These are phyloP conservation scores for Drosophila burlai DNA, from an alignment of 1,140 invertebrate species.

Conservation along the genomic window DNA sequence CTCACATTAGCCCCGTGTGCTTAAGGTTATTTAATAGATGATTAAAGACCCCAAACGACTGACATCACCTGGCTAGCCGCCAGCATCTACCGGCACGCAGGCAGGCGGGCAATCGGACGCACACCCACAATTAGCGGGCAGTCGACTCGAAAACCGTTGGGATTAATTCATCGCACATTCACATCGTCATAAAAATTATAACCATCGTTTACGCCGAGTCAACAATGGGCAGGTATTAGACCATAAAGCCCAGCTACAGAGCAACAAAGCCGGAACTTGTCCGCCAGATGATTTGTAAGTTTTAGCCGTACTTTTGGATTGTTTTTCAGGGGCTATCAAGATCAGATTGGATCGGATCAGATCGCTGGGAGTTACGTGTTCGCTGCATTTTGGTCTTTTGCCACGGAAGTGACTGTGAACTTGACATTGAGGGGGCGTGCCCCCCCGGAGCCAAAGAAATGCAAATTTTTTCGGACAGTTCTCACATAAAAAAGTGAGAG, in stretches of 20 bases:
- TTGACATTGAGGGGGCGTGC: constrained; percentile 64
- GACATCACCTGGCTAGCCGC: constrained; percentile 25
- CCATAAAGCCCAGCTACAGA: constrained; percentile 46
- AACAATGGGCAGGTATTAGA: constrained; percentile 70
- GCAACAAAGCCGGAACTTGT: constrained; percentile 72
- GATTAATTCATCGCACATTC: constrained; percentile 57
- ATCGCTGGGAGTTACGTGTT: constrained; percentile 32
- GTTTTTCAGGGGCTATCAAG: constrained; percentile 17
- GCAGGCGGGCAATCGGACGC: constrained; percentile 6
- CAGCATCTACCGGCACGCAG: constrained; percentile 25
- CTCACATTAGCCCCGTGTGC: constrained; percentile 22
- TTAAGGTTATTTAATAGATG: constrained; percentile 54
- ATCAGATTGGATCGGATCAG: constrained; percentile 32
- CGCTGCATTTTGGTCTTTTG: constrained; percentile 24
- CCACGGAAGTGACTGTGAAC: constrained; percentile 67
- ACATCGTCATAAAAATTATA: constrained; percentile 49
- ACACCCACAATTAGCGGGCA: constrained; percentile 58
- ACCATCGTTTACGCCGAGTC: constrained; percentile 52
- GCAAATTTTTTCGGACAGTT: constrained; percentile 35
- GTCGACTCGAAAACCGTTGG: constrained; percentile 40
- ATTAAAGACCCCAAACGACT: constrained; percentile 48
- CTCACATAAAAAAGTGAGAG: constrained; percentile 34
- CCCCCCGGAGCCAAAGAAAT: constrained; percentile 34
- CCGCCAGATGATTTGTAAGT: constrained; percentile 76
- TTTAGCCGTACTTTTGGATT: constrained; percentile 30